Percentiles rank a stretch among this genome's conserved stretches.
phyloP scores from a whole-genome alignment of 2,113 vertebrate species.

The Danio rerio region GRCz12tu NC_133186.1:39796501-39797000 shows the following conservation, averaged over 20 bases:
- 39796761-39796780: constrained; percentile 72
- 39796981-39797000: neutral
- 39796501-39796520: constrained; percentile 79
- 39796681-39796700: constrained; percentile 79
- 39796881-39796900: constrained; percentile 96
- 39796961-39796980: constrained; percentile 18
- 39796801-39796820: constrained; percentile 72
- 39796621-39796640: constrained; percentile 72
- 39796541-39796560: constrained; percentile 77
- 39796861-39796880: constrained; percentile 88
- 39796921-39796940: constrained; percentile 90
- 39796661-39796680: constrained; percentile 69
- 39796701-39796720: constrained; percentile 76
- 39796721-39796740: constrained; percentile 76
- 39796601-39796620: constrained; percentile 74
- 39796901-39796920: constrained; percentile 99
- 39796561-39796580: constrained; percentile 69
- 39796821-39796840: constrained; percentile 78
- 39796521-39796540: constrained; percentile 78
- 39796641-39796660: constrained; percentile 73
- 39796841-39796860: constrained; percentile 76
- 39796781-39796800: constrained; percentile 72
- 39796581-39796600: constrained; percentile 75
- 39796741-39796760: constrained; percentile 72
- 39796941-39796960: constrained; percentile 35